phyloP scores from a whole-genome alignment of 2,888 invertebrate species.

The Allygus modestus region DNA sequence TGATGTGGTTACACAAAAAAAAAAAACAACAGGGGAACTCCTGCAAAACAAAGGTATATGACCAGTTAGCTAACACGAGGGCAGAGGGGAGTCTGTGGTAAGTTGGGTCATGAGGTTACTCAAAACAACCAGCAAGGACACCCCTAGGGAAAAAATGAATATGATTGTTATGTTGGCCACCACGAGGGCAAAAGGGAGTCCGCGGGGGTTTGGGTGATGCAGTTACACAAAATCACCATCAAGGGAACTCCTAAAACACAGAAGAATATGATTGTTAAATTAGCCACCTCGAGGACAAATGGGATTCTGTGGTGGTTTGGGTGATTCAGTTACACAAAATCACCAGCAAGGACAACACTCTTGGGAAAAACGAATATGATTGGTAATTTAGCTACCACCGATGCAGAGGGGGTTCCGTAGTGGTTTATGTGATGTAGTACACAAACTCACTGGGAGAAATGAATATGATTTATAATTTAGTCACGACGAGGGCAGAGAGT shows the following conservation, averaged over 20 bases:
- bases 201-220: constrained; percentile 49
- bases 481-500: no score
- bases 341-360: neutral
- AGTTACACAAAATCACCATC: constrained; percentile 55
- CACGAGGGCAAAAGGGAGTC: constrained; percentile 50
- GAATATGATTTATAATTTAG: no score
- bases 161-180: no score
- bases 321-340: no score
- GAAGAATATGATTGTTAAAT: neutral
- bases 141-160: neutral
- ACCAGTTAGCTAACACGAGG: neutral
- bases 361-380: neutral
- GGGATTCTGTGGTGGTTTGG: no score
- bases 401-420: constrained; percentile 15
- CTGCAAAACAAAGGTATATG: constrained; percentile 2
- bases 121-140: neutral
- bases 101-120: no score
- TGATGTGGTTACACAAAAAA: constrained; percentile 59
- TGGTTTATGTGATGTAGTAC: constrained; percentile 50
- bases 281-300: neutral
- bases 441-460: no score
- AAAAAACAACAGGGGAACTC: constrained; percentile 54
- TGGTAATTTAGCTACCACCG: constrained; percentile 8
- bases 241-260: constrained; percentile 51
- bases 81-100: no score